A percentile compares a stretch with the other conserved stretches of the same genome.
Evolutionary conservation across 2,113 vertebrate genomes (phyloP).

Genomic region (Pleuronectes platessa): DNA sequence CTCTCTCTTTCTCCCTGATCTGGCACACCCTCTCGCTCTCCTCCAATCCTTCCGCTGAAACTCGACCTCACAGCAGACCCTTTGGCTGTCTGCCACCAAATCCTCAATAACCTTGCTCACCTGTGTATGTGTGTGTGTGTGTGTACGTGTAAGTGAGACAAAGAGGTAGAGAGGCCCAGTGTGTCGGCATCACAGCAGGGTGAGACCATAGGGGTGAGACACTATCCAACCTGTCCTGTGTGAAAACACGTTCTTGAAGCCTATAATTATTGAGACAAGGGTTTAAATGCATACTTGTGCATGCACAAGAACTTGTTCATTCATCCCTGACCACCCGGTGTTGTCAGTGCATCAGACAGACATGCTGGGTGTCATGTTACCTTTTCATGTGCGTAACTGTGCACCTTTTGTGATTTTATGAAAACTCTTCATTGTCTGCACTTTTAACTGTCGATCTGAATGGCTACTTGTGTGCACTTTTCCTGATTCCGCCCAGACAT

Average conservation of each 20-base stretch:
- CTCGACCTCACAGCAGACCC: constrained; percentile 59
- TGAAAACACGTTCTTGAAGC: constrained; percentile 13
- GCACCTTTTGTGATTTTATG: constrained; percentile 43
- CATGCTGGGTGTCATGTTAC: constrained; percentile 45
- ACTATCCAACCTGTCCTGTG: constrained; percentile 41
- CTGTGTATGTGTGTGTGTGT: constrained; percentile 18
- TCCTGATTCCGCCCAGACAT: not conserved
- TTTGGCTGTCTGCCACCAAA: constrained; percentile 64
- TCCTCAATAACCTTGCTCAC: constrained; percentile 66
- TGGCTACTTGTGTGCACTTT: not conserved
- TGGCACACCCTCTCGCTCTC: constrained; percentile 26
- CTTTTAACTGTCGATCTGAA: constrained; percentile 8
- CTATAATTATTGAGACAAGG: constrained; percentile 30
- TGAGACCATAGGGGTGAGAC: constrained; percentile 22
- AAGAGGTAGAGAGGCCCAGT: not conserved
- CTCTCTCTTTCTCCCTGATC: constrained; percentile 30
- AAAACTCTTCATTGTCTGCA: constrained; percentile 13
- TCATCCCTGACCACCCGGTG: constrained; percentile 13
- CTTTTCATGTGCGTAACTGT: constrained; percentile 49
- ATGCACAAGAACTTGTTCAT: constrained; percentile 1
- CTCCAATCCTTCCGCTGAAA: constrained; percentile 61
- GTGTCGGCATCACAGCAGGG: constrained; percentile 20
- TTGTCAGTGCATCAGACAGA: constrained; percentile 38
- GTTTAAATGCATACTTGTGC: not conserved
- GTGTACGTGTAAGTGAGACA: not conserved